Evolutionary conservation across 2,797 vertebrate genomes (phyloP).

Genomic region (Rhabdophis nuchalis): DNA sequence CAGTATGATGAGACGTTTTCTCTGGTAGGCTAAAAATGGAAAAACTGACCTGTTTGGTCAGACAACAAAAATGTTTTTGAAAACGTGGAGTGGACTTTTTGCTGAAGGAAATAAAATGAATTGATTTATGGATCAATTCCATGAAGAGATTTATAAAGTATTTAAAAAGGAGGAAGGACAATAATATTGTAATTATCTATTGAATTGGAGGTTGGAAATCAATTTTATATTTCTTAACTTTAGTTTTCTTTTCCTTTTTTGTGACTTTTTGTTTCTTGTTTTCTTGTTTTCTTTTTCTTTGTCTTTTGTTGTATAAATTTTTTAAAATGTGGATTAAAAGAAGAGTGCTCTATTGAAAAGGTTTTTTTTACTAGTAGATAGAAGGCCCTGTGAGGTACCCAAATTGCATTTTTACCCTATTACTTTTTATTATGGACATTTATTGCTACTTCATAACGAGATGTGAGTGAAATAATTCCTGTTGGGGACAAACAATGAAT

Average conservation of each 20-base stretch:
- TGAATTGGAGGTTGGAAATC: neutral
- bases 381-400: neutral
- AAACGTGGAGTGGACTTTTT: neutral
- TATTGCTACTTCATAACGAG: neutral
- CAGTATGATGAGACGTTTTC: neutral
- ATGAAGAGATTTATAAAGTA: neutral
- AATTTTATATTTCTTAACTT: neutral
- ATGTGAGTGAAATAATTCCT: neutral
- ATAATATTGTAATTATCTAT: neutral
- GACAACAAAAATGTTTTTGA: neutral
- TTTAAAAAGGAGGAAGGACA: neutral
- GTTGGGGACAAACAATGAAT: neutral
- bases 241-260: neutral
- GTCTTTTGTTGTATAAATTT: neutral
- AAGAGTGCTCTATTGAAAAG: neutral
- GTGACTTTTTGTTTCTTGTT: neutral
- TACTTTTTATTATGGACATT: neutral
- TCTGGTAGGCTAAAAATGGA: neutral
- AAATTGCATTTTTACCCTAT: neutral
- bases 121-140: neutral
- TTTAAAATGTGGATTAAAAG: neutral
- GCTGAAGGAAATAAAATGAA: neutral
- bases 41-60: neutral
- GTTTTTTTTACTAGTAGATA: neutral
- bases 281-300: neutral